These are phyloP conservation scores for Drosophila mayri DNA, from an alignment of 1,140 invertebrate genomes.

Conservation along the genomic window DNA sequence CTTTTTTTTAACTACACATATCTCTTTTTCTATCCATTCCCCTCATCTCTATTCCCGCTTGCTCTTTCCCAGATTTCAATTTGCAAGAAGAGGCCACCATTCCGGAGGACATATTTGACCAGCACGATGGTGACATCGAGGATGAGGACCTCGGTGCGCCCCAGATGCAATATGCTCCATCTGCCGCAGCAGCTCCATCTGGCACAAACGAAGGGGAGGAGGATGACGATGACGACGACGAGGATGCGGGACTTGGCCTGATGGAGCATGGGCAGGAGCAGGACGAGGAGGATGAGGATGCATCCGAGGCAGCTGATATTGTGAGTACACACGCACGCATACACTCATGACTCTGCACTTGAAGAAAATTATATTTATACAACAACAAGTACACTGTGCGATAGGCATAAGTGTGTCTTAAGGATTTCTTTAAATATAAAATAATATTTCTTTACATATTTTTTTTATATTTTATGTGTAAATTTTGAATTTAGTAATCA, in stretches of 20 bases:
- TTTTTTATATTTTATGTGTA: neutral
- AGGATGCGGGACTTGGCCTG: constrained; percentile 7
- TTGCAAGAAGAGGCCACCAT: constrained; percentile 79
- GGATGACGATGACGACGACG: neutral
- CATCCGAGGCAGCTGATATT: constrained; percentile 73
- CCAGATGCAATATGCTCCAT: constrained; percentile 52
- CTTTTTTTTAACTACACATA: neutral
- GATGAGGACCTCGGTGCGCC: constrained; percentile 36
- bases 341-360: constrained; percentile 20
- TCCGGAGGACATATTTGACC: constrained; percentile 83
- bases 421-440: neutral
- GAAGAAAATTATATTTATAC: neutral
- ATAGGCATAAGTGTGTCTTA: no score
- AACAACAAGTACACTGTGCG: neutral
- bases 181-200: constrained; percentile 10
- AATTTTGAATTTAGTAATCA: neutral
- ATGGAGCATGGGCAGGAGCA: constrained; percentile 11
- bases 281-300: constrained; percentile 43
- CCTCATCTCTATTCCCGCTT: constrained; percentile 11
- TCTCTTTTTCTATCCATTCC: neutral
- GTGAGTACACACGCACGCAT: constrained; percentile 57
- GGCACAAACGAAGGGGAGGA: neutral
- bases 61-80: constrained; percentile 73
- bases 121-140: constrained; percentile 66
- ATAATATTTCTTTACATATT: no score